A percentile compares a stretch with the other conserved stretches of the same genome.
These are phyloP conservation scores for Triplophysa yarkandensis DNA, from an alignment of 2,797 vertebrate genomes.

Conservation along the genomic window DNA sequence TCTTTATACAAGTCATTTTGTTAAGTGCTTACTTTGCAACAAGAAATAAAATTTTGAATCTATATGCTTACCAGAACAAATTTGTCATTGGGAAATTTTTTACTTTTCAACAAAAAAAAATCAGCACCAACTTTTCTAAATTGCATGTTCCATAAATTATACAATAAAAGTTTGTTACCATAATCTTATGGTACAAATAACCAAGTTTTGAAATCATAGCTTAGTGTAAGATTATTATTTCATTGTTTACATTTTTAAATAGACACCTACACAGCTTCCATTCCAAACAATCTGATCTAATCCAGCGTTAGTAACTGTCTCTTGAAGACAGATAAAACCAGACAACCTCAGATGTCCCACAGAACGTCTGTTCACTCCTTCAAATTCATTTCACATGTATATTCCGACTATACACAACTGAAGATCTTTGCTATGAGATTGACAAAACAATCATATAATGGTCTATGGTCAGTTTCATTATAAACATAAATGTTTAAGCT, in stretches of 20 bases:
- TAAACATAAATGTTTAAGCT: constrained; percentile 57
- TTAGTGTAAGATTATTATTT: constrained; percentile 38
- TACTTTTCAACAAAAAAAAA: background rate
- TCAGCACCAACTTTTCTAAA: background rate
- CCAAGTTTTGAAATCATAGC: constrained; percentile 43
- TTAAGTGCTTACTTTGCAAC: constrained; percentile 49
- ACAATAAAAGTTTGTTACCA: constrained; percentile 4
- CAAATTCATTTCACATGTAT: constrained; percentile 44
- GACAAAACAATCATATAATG: constrained; percentile 44
- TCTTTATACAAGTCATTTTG: constrained; percentile 6
- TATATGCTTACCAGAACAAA: too few relatives aligned
- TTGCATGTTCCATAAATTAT: background rate
- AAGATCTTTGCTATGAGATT: constrained; percentile 46
- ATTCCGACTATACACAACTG: constrained; percentile 43
- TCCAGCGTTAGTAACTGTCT: constrained; percentile 33
- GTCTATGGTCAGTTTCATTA: constrained; percentile 48
- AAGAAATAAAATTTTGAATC: constrained; percentile 7
- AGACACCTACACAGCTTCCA: constrained; percentile 20
- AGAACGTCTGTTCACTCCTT: constrained; percentile 57
- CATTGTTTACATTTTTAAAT: constrained; percentile 3
- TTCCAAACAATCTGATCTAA: constrained; percentile 18
- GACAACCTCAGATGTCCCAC: background rate
- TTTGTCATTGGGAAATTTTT: constrained; percentile 15
- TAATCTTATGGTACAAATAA: constrained; percentile 9
- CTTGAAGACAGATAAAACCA: constrained; percentile 18